These are phyloP conservation scores for Cinclus cinclus DNA, from an alignment of 2,113 vertebrate species.

Conservation along the genomic window DNA sequence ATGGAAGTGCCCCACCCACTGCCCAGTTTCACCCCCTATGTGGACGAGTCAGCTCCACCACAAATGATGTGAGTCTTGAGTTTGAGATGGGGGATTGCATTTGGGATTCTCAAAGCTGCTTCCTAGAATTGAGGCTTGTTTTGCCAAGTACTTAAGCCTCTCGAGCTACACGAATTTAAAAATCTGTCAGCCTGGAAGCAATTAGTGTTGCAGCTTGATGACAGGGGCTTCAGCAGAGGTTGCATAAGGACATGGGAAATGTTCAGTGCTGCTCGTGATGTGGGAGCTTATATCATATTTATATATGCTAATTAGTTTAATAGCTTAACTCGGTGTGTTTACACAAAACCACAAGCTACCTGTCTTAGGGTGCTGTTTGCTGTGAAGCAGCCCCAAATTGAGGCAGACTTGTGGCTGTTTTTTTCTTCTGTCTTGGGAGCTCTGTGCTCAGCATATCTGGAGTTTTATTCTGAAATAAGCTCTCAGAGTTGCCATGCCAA, in stretches of 20 bases:
- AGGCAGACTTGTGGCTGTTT: neutral
- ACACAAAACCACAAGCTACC: neutral
- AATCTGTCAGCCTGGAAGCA: neutral
- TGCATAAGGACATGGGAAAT: neutral
- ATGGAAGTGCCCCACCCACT: neutral
- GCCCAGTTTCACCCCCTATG: constrained; percentile 88
- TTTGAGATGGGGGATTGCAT: neutral
- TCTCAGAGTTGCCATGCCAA: constrained; percentile 30
- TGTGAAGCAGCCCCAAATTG: neutral
- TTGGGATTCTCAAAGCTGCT: neutral
- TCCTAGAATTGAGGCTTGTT: neutral
- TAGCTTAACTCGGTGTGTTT: neutral
- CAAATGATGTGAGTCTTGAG: constrained; percentile 85
- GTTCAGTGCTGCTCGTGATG: neutral
- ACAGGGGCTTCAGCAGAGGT: neutral
- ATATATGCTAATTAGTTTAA: neutral
- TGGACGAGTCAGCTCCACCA: constrained; percentile 86
- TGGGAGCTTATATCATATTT: neutral
- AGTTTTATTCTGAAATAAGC: neutral
- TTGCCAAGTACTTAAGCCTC: neutral
- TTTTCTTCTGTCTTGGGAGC: neutral
- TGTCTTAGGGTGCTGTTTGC: neutral
- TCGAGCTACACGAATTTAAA: neutral
- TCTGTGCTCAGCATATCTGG: neutral
- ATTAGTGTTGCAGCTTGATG: neutral